Conservation (phyloP, 2,113 vertebrate species). For the Zootoca vivipara region DNA sequence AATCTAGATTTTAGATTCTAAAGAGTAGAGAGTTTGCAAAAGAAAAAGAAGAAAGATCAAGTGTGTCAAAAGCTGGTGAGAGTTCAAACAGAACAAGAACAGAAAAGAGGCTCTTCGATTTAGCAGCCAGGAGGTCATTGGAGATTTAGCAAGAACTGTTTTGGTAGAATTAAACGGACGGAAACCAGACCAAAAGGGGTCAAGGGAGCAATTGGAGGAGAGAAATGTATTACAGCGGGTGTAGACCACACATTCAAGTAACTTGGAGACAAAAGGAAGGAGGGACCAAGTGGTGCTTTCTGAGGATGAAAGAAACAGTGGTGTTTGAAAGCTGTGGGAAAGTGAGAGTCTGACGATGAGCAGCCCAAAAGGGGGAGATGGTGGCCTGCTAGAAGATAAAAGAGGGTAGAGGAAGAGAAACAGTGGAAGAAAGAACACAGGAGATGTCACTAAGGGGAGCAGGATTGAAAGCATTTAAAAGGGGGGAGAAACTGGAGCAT, state of each 20-base stretch:
- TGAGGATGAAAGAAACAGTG: constrained; percentile 17
- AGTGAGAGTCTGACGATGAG: constrained; percentile 1
- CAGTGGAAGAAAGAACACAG: neutral
- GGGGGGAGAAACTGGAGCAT: neutral
- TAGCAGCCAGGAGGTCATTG: constrained; percentile 6
- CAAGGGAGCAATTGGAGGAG: constrained; percentile 23
- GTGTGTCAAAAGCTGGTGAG: constrained; percentile 19
- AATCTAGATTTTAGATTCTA: neutral
- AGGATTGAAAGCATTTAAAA: neutral
- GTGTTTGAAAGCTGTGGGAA: constrained; percentile 22
- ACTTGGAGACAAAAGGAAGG: constrained; percentile 15
- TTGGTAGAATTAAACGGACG: constrained; percentile 26
- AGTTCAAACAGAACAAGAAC: constrained; percentile 13
- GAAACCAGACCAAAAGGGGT: constrained; percentile 27
- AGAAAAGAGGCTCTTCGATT: neutral
- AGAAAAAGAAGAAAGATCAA: neutral
- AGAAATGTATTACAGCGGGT: constrained; percentile 13
- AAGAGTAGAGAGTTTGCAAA: neutral
- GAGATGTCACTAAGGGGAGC: neutral
- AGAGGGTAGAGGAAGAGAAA: neutral
- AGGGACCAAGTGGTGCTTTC: constrained; percentile 7
- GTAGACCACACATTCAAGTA: constrained; percentile 24
- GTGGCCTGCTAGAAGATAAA: neutral
- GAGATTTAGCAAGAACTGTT: constrained; percentile 19
- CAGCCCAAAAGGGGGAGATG: neutral